Base-by-base conservation (phyloP, 2,888 invertebrate species). In the Rhimphoctona megacephalus region DNA sequence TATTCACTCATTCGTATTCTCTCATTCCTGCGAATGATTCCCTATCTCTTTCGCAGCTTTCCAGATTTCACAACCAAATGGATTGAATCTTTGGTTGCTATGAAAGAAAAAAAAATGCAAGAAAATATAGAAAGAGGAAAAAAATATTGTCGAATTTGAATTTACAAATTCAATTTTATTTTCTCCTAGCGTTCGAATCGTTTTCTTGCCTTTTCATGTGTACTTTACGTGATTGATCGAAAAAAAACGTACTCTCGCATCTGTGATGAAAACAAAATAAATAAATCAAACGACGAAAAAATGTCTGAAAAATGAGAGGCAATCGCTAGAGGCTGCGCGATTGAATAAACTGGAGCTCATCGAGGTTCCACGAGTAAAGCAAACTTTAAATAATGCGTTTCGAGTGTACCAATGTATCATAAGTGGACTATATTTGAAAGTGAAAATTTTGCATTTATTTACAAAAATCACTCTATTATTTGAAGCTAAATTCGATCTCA, bases 341-440 rank as follows among this genome's bases (percentile, higher is more conserved):
- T 14, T 9, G 11, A 25, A 22, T 14, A 66, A 67, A 78, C 67
- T 52, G 52, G 22, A 25, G 46, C 22, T 52, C 22, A 8, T 22
- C n/a, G 70, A 74, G 77, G 11, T 67, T 52, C n/a, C 46, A 30
- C 74, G 54, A 54, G 66, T 14, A n/a, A 25, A 69, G 49, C 25
- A 19, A 69, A 77, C 57, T 69, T 25, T 14, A 54, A 39, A 43
- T 73, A 73, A 54, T 33, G 70, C 69, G 36, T n/a, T 74, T 85
- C 85, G 76, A 77, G 77, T 76, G 76, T 64, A 61, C 76, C 84
- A 70, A 80, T 84, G 52, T 76, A 76, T 84, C 76, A 33, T 14
- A 52, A 76, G 74, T 43, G 69, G 33, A 79, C 74, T 49, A 73
- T 74, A 57, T 61, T 77, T 8, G 74, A 36, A 74, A 73, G 30